Conservation (phyloP, 2,113 vertebrate genomes). For the Casuarius casuarius region DNA sequence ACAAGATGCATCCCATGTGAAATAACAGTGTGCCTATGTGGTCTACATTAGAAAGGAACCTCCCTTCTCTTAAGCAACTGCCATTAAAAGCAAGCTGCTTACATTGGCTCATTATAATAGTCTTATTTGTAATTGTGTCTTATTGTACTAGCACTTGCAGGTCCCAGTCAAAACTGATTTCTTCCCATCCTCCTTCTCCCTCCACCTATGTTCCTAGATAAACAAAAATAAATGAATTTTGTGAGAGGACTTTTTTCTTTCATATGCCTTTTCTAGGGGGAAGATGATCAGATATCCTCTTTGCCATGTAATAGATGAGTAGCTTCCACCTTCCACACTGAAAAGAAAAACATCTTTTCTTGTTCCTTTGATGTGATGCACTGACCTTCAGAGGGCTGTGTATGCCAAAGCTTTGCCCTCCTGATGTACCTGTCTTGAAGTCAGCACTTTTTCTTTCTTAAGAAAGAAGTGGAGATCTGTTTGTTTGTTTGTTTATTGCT, state of each 20-base stretch:
- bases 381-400: not conserved
- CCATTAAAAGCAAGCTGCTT: not conserved
- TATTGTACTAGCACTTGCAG: not conserved
- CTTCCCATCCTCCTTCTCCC: not conserved
- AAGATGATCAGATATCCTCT: not conserved
- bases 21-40: not conserved
- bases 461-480: not conserved
- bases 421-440: not conserved
- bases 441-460: not conserved
- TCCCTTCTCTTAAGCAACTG: not conserved
- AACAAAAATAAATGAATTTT: not conserved
- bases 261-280: not conserved
- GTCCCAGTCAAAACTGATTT: not conserved
- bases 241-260: not conserved
- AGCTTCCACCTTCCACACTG: not conserved
- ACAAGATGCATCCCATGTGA: not conserved
- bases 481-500: not conserved
- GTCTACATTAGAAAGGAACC: not conserved
- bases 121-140: not conserved
- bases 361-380: not conserved
- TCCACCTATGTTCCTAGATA: not conserved
- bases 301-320: not conserved
- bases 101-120: not conserved
- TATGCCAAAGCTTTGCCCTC: not conserved
- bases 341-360: not conserved